A percentile compares a stretch with the other conserved stretches of the same genome.
phyloP scores from a whole-genome alignment of 2,797 vertebrate genomes.

The Typhlichthys subterraneus region DNA sequence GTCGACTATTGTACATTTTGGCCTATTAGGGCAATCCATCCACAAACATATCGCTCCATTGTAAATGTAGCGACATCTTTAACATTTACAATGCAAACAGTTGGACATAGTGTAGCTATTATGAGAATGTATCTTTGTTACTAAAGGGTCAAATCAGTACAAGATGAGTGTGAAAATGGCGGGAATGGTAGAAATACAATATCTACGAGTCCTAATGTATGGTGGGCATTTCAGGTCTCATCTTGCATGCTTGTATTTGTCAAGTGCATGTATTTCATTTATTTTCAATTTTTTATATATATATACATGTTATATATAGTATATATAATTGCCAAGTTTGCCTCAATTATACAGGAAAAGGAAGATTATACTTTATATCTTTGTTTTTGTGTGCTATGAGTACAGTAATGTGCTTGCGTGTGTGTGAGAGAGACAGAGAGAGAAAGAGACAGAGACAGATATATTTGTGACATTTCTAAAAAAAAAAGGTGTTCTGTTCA shows the following conservation, averaged over 20 bases:
- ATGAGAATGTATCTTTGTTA: conserved; percentile 70
- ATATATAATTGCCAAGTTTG: conserved; percentile 72
- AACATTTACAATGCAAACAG: conserved; percentile 46
- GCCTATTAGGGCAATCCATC: conserved; percentile 50
- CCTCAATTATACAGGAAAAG: conserved; percentile 67
- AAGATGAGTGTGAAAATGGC: conserved; percentile 12
- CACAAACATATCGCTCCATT: conserved; percentile 61
- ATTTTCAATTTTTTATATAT: conserved; percentile 33
- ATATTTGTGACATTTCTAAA: too few relatives aligned
- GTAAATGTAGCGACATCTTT: conserved; percentile 76
- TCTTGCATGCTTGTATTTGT: conserved; percentile 80
- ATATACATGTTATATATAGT: conserved; percentile 21
- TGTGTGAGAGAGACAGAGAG: conserved; percentile 3
- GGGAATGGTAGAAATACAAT: conserved; percentile 37
- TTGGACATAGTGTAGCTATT: conserved; percentile 56
- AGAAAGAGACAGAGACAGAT: too few relatives aligned
- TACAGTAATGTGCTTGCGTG: conserved; percentile 11
- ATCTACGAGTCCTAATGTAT: conserved; percentile 45
- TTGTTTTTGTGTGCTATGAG: conserved; percentile 16
- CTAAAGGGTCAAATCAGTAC: conserved; percentile 22
- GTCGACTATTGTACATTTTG: conserved; percentile 39
- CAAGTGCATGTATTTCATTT: conserved; percentile 76
- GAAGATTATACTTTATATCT: conserved; percentile 42
- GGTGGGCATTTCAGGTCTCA: conserved; percentile 73
- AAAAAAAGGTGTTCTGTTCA: too few relatives aligned